phyloP scores from a whole-genome alignment of 2,797 vertebrate genomes.

The Manis pentadactyla region DNA sequence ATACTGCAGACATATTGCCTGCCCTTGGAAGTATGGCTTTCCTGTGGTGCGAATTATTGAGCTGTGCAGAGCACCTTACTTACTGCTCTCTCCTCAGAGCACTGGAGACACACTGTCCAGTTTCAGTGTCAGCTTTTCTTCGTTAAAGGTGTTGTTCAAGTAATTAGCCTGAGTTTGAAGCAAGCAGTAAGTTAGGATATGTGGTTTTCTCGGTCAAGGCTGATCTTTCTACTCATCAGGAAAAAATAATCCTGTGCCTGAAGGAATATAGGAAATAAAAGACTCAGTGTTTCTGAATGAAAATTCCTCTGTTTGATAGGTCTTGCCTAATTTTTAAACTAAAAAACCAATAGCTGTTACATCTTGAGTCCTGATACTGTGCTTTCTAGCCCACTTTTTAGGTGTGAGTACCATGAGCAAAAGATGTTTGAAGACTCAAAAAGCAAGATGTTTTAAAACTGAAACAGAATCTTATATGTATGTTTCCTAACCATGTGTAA shows the following conservation, averaged over 20 bases:
- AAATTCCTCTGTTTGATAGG: neutral
- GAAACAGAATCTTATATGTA: neutral
- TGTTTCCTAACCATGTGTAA: neutral
- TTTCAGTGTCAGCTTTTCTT: constrained; percentile 76
- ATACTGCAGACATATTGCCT: constrained; percentile 84
- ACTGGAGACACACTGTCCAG: constrained; percentile 66
- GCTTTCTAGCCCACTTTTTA: neutral
- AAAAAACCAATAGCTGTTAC: neutral
- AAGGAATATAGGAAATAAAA: neutral
- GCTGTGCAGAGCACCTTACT: constrained; percentile 80
- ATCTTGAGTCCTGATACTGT: neutral
- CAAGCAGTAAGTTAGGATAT: constrained; percentile 15
- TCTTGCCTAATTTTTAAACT: neutral
- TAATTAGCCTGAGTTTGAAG: constrained; percentile 64
- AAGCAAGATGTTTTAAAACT: neutral
- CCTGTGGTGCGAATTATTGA: constrained; percentile 78
- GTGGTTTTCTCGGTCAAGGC: neutral
- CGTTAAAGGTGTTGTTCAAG: neutral
- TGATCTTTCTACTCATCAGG: neutral
- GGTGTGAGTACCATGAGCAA: neutral
- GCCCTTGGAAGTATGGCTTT: constrained; percentile 78
- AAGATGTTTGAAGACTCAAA: neutral
- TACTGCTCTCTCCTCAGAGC: constrained; percentile 76
- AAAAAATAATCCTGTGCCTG: neutral
- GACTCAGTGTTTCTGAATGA: neutral